Evolutionary conservation across 2,113 vertebrate genomes (phyloP), one percentile per base, ranked within the genome.

Genomic region (Suncus etruscus): DNA sequence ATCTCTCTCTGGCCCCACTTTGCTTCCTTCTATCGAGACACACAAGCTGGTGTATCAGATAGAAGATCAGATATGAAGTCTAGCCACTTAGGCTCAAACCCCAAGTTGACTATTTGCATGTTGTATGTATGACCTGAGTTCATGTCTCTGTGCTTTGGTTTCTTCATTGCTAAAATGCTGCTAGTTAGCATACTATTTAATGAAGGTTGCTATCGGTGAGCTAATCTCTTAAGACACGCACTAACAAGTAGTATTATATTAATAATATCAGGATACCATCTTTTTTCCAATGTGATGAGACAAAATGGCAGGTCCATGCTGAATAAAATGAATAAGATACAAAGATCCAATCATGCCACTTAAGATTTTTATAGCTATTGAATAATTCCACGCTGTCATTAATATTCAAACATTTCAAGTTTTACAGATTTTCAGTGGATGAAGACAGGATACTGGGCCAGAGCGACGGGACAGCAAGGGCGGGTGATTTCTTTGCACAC

Each of bases 91-190:
- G 24, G 29, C 92, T 94, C 82, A 90, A 73, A 90, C 73, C 45
- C 75, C 58, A 84, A 22, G 4, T 72, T 22, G 45, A 76, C 63
- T 25, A 54, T 31, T 85, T 65, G 58, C 25, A n/a, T 47, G 70
- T 16, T 16, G n/a, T 51, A 66, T 54, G 18, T 66, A 39, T 83
- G 70, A 81, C 63, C n/a, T 45, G 51, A 91, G 58, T 45, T 77
- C 47, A 32, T 39, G 89, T 69, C 68, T 80, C 69, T 76, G n/a
- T 79, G 54, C 70, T 75, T 84, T 78, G 70, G 50, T 81, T 76
- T 77, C 78, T 25, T 91, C 25, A 50, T 70, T 61, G 77, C 31
- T 94, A 87, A 91, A 90, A 95, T 81, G 80, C 18, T 86, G 45
- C 58, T 77, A 84, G 73, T 78, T 63, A 91, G n/a, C 79, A 9